Evolutionary conservation across 2,888 invertebrate genomes (phyloP), one percentile per base, ranked within the genome.

Genomic region (Xanthostigma xanthostigma): DNA sequence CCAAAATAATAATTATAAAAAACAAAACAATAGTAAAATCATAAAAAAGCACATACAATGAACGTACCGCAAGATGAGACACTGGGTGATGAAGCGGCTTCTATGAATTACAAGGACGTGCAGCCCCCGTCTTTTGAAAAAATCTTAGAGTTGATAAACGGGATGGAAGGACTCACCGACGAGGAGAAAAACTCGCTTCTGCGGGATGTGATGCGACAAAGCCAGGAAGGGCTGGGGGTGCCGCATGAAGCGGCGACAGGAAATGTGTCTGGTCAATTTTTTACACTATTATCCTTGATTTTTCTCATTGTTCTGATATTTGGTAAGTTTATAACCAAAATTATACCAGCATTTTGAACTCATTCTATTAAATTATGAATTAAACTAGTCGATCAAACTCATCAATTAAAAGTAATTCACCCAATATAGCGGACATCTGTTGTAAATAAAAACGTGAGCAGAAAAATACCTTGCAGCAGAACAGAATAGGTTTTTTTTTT

Each of bases 141-240:
- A 39, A 59, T 82, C 1, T 58, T 81, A 51, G 71, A 73, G 41
- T 63, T 78, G 61, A 63, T 82, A 17, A 74, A 82, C 14, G 61
- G 68, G 0, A 69, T 78, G 56, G 50, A 53, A 6, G 76, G 74
- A 2, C 59, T 84, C 2, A 66, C 72, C 45, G 81, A 81, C 6
- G 77, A 78, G 17, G 74, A 79, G 46, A 78, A 74, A 53, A 74
- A 74, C n/a, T 71, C 67, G 46, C 56, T 84, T 14, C 71, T 68
- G 48, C 67, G 67, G 2, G 68, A 74, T 60, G 58, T 81, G 44
- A 62, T 69, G 1, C 41, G 6, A 47, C 54, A 40, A 48, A 53
- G 40, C 48, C 49, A 48, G 41, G 51, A 33, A 33, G 35, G 38
- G 9, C 50, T 48, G 11, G 36, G 51, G 12, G 46, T 41, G 4